These are phyloP conservation scores for Tenthredo livida DNA, from an alignment of 2,888 invertebrate species.

Conservation along the genomic window DNA sequence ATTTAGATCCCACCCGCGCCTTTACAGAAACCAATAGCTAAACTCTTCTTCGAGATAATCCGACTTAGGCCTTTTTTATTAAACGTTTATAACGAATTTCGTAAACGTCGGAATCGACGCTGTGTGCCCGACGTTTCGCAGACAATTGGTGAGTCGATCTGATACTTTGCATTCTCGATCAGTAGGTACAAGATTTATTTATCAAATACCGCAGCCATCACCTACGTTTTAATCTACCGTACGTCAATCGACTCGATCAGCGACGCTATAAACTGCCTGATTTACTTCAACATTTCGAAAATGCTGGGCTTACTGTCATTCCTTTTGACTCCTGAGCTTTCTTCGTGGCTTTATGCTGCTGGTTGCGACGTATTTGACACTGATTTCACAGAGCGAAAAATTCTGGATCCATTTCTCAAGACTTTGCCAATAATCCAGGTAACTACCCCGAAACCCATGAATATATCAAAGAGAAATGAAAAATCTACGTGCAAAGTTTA, in stretches of 20 bases:
- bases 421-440: slow-evolving; percentile 38
- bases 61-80: slow-evolving; percentile 57
- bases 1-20: slow-evolving; percentile 14
- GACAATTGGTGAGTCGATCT: slow-evolving; percentile 22
- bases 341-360: slow-evolving; percentile 44
- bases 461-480: neutral
- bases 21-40: slow-evolving; percentile 39
- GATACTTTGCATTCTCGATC: neutral
- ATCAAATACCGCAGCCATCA: slow-evolving; percentile 55
- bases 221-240: slow-evolving; percentile 59
- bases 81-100: slow-evolving; percentile 55
- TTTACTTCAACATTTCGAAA: slow-evolving; percentile 54
- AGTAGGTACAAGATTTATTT: neutral
- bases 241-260: slow-evolving; percentile 51
- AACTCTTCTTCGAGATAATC: slow-evolving; percentile 58
- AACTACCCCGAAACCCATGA: neutral
- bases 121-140: slow-evolving; percentile 6
- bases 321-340: slow-evolving; percentile 55
- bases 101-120: slow-evolving; percentile 48
- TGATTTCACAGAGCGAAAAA: slow-evolving; percentile 39
- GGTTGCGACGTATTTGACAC: slow-evolving; percentile 46
- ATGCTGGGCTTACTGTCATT: slow-evolving; percentile 56
- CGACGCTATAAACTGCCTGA: slow-evolving; percentile 57
- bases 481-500: neutral
- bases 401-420: slow-evolving; percentile 47